Conservation (phyloP, 2,888 invertebrate genomes). For the Aleiodes alternator region DNA sequence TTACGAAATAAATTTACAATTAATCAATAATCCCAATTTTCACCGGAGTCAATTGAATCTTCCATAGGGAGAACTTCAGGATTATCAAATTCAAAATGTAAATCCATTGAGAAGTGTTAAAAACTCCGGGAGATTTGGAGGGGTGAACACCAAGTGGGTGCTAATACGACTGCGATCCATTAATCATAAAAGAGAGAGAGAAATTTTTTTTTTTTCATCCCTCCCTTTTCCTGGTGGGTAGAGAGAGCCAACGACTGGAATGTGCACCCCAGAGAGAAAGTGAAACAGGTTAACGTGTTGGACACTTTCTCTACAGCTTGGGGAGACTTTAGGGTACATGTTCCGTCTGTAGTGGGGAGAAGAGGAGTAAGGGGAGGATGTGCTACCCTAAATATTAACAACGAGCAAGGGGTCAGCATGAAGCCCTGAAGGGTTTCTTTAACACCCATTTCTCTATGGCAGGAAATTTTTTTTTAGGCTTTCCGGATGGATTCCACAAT, state of each 20-base stretch:
- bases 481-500: constrained; percentile 15
- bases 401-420: constrained; percentile 68
- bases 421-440: constrained; percentile 58
- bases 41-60: constrained; percentile 35
- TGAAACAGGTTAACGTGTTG: constrained; percentile 66
- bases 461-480: constrained; percentile 30
- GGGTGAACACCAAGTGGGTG: constrained; percentile 67
- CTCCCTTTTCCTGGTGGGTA: background rate
- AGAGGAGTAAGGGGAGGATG: background rate
- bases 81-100: constrained; percentile 74
- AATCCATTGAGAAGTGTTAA: constrained; percentile 60
- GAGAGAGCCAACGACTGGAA: constrained; percentile 14
- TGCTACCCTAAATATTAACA: constrained; percentile 73
- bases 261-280: constrained; percentile 55
- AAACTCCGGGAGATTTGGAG: constrained; percentile 51
- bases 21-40: constrained; percentile 18
- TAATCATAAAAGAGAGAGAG: constrained; percentile 68
- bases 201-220: constrained; percentile 37
- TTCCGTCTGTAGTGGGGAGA: too few relatives aligned
- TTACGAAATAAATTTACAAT: constrained; percentile 3
- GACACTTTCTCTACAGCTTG: constrained; percentile 51
- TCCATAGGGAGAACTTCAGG: constrained; percentile 58
- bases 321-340: constrained; percentile 17
- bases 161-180: constrained; percentile 74
- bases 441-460: background rate